Evolutionary conservation across 1,140 invertebrate species (phyloP).

Genomic region (Manduca sexta): DNA sequence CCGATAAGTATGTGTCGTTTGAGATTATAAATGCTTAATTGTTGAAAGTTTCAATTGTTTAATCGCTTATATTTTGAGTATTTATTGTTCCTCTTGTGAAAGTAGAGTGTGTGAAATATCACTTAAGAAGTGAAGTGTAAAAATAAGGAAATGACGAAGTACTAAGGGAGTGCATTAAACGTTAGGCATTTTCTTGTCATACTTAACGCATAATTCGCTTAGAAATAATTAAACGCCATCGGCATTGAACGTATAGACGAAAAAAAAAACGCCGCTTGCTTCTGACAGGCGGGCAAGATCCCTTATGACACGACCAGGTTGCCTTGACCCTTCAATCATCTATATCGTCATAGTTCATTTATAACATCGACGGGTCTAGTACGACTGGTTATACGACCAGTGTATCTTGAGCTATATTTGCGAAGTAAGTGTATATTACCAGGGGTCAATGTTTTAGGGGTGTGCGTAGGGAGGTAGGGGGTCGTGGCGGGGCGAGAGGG

Average conservation of each 20-base stretch:
- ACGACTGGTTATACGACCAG: neutral
- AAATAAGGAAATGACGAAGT: no score
- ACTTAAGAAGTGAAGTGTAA: no score
- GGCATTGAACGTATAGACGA: slow-evolving; percentile 27
- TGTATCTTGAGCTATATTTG: neutral
- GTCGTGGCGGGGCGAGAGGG: slow-evolving; percentile 29
- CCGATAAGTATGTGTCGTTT: no score
- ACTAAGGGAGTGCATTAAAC: no score
- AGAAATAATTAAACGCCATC: slow-evolving; percentile 1
- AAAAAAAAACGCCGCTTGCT: slow-evolving; percentile 57
- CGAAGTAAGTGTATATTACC: neutral
- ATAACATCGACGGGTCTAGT: neutral
- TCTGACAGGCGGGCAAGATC: slow-evolving; percentile 49
- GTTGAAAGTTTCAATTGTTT: no score
- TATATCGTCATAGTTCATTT: neutral
- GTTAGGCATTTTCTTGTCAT: no score
- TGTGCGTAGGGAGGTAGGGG: slow-evolving; percentile 42
- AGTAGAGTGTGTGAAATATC: no score
- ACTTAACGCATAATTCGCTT: no score
- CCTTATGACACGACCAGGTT: slow-evolving; percentile 12
- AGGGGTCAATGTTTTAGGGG: slow-evolving; percentile 29
- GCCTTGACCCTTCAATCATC: slow-evolving; percentile 12
- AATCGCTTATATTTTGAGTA: no score
- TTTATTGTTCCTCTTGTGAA: no score
- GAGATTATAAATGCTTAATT: no score